Base-by-base conservation (phyloP, 1,140 invertebrate genomes). In the Chelonus insularis region DNA sequence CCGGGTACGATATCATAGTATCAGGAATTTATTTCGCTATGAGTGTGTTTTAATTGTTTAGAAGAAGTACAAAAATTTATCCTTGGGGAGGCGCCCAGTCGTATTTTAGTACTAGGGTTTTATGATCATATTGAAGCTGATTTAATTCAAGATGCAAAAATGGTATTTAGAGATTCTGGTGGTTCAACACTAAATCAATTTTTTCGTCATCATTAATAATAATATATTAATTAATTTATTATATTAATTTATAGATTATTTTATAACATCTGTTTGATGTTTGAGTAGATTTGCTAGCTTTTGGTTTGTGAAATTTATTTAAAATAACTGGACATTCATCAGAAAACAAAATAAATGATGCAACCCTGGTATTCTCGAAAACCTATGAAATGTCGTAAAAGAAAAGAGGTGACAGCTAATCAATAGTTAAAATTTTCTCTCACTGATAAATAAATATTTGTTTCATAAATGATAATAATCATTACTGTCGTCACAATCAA, bases 351-450 rank as follows among this genome's bases (percentile, higher is more conserved):
- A 18, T 36, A 16, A 32, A 12, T 78, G 76, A 80, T 82, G 71
- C 66, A 65, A 74, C 67, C 79, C 79, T 80, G 79, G 68, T 82
- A 80, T 65, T 66, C 66, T 69, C 70, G 71, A 76, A 79, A 75
- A 75, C 66, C 71, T 62, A 71, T 80, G 79, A 81, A 77, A 79
- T 75, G 78, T 75, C 77, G 78, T 80, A 79, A 81, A 79, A 68
- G 73, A 65, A 67, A 77, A 68, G 74, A 79, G 75, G 73, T 79
- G 79, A 80, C 79, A 75, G 77, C 69, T 76, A 81, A 80, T 81
- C 79, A 68, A 80, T 80, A 73, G 43, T 50, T 25, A 67, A 60
- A 48, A 8, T 4, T 21, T 48, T 20, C 5, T 43, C n/a, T n/a
- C n/a, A n/a, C n/a, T 5, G 12, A 11, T 11, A 14, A 7, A 5